Evolutionary conservation across 23 tunicate species (phyloP), one percentile per base, ranked within the genome.

Genomic region (Trididemnum miniatum): DNA sequence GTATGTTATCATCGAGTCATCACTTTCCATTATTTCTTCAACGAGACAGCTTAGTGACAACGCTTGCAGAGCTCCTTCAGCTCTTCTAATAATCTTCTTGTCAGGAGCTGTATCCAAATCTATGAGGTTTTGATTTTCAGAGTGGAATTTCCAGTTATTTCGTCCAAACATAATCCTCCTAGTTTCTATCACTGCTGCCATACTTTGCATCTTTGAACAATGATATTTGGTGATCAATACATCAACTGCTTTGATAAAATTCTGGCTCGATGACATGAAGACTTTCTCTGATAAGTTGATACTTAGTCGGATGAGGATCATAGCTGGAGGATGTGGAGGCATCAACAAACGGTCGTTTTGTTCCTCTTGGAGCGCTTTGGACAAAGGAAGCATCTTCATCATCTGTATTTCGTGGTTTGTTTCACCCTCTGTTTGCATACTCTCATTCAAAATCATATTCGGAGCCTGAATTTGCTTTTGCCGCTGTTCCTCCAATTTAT

Each of bases 11-110:
- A 63, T 25, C 18, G 69, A 63, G n/a, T 63, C 69, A 24, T 24
- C 28, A 63, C 69, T 63, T 15, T 18, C 69, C 69, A 63, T 63
- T 4, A 63, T 63, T 63, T 63, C 69, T 63, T 63, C 69, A 22
- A 63, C 69, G 7, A 63, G 25, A 25, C 69, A 63, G 5, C n/a
- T 7, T 24, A 63, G n/a, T 15, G 24, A 15, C 22, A 63, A n/a
- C 7, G 69, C 69, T 4, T 63, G 69, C 7, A 63, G 18, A 63
- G 69, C 69, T 15, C 24, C 22, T 63, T 63, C 25, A 63, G 69
- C 69, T 63, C 69, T 22, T 63, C 5, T 18, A 63, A 63, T 63
- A 63, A n/a, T 63, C n/a, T n/a, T 63, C 7, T n/a, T 18, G 25
- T 15, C 24, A 15, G 69, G 69, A 63, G 69, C 69, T 4, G 69